Conservation (phyloP, 2,113 vertebrate species). For the Sander lucioperca region DNA sequence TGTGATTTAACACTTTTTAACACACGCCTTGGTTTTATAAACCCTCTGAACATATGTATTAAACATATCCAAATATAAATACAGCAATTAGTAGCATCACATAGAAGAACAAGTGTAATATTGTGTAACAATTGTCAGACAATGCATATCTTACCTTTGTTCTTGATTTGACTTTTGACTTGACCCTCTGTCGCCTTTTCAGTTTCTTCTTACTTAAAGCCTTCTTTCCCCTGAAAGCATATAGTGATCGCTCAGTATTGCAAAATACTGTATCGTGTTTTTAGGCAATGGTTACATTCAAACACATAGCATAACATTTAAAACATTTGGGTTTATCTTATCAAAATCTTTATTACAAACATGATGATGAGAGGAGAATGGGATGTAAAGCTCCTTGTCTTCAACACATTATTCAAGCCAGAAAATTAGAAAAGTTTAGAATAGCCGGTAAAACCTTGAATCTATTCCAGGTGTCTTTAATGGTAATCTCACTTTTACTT, state of each 20-base stretch:
- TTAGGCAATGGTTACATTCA: not conserved
- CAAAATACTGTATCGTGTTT: not conserved
- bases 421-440: not conserved
- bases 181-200: slow-evolving; percentile 97
- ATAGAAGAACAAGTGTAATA: not conserved
- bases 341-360: not conserved
- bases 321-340: not conserved
- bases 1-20: slow-evolving; percentile 14
- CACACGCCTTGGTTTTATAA: not conserved
- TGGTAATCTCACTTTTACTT: not conserved
- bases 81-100: not conserved
- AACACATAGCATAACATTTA: not conserved
- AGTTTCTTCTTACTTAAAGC: slow-evolving; percentile 98
- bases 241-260: slow-evolving; percentile 24
- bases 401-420: not conserved
- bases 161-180: slow-evolving; percentile 97
- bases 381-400: not conserved
- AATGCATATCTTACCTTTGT: slow-evolving; percentile 90
- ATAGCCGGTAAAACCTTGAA: not conserved
- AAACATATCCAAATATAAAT: not conserved
- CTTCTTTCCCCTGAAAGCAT: slow-evolving; percentile 93
- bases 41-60: not conserved
- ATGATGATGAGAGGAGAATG: not conserved
- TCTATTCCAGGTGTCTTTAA: not conserved
- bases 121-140: not conserved